Conservation (phyloP, 2,113 vertebrate genomes). For the Procavia capensis region DNA sequence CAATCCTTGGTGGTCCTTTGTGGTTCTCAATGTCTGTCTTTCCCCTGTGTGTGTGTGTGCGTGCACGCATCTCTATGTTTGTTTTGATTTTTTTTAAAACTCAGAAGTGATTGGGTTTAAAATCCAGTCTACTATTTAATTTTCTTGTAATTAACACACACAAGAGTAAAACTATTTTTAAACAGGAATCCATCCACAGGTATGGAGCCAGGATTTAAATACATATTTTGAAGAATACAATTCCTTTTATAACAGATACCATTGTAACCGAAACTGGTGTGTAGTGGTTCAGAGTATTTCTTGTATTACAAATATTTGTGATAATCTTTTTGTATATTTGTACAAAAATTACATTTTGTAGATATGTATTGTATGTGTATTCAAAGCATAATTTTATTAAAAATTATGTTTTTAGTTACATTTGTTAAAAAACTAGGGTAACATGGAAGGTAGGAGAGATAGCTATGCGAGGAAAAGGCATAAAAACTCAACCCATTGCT, state of each 20-base stretch:
- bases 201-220: background rate
- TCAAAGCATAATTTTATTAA: too few relatives aligned
- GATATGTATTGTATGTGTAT: too few relatives aligned
- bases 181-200: background rate
- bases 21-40: background rate
- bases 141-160: background rate
- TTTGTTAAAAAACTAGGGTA: background rate
- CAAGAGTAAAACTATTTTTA: background rate
- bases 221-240: background rate
- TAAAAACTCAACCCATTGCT: too few relatives aligned
- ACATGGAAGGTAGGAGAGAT: background rate
- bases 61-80: too few relatives aligned
- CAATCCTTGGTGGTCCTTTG: background rate
- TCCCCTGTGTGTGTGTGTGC: background rate
- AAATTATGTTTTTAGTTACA: too few relatives aligned
- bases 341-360: too few relatives aligned
- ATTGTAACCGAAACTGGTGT: background rate
- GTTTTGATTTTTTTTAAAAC: too few relatives aligned
- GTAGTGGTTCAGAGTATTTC: too few relatives aligned
- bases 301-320: too few relatives aligned
- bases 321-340: too few relatives aligned
- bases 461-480: background rate
- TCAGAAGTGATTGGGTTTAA: too few relatives aligned
- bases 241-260: background rate
- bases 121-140: background rate